Percentiles rank a stretch among this genome's conserved stretches.
Conservation (phyloP, 2,113 vertebrate species). For the Colossoma macropomum region DNA sequence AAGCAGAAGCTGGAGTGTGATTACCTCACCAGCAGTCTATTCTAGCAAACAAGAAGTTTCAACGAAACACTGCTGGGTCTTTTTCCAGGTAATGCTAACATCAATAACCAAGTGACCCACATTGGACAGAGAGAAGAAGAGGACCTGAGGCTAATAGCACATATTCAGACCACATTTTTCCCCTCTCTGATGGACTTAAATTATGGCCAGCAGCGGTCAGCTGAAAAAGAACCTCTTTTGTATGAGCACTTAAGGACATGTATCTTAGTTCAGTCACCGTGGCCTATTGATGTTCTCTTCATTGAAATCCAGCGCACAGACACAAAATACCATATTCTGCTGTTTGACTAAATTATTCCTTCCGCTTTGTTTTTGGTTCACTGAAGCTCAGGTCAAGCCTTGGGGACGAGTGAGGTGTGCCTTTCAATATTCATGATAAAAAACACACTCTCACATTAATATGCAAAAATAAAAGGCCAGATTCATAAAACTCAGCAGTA, state of each 20-base stretch:
- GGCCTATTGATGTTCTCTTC: background rate
- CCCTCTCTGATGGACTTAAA: constrained; percentile 2
- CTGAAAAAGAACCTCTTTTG: constrained; percentile 11
- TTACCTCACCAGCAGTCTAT: background rate
- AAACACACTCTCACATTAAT: too few species aligned
- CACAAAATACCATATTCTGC: background rate
- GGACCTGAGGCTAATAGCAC: constrained; percentile 17
- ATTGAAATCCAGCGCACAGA: background rate
- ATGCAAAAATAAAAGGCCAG: too few species aligned
- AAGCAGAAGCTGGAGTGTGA: background rate
- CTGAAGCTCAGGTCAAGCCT: background rate
- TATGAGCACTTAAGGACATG: background rate
- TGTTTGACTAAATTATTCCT: background rate
- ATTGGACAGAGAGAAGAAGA: background rate
- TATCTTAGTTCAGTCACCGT: constrained; percentile 1
- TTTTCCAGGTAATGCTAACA: constrained; percentile 34
- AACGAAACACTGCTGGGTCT: background rate
- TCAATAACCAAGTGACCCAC: constrained; percentile 36
- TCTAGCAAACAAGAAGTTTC: background rate
- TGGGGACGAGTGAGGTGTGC: background rate
- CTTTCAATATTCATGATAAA: background rate
- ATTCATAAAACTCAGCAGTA: too few species aligned
- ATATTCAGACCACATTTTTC: background rate
- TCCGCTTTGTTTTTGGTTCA: background rate
- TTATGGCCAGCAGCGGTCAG: background rate